Evolutionary conservation across 2,888 invertebrate species (phyloP), one percentile per base, ranked within the genome.

Genomic region (Nomada hirtipes): DNA sequence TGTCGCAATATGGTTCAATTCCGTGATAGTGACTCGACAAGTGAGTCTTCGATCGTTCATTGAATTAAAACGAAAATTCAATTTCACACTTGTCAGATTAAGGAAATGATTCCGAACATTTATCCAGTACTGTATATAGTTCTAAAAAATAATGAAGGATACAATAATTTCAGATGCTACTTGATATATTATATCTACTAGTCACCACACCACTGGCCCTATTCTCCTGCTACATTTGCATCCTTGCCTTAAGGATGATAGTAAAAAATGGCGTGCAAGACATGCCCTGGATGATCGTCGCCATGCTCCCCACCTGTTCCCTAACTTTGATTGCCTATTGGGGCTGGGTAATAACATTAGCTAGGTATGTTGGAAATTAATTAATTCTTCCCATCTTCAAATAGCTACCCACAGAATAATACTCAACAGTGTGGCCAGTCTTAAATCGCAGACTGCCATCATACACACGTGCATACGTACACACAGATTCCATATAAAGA

Each of bases 291-390:
- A 90, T 91, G 85, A 90, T 93, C 60, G 88, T 93, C 15, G 93
- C 93, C 2, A 93, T 93, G 92, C 79, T 93, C 9, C 93, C 93
- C 7, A 93, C 93, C 11, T 93, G 93, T 70, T 91, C 90, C 15
- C 79, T 93, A 11, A 93, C 93, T 11, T 83, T 93, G 23, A 89
- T 93, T 20, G 93, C 93, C 44, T 93, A 93, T 75, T 93, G 93
- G 93, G 92, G 93, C 65, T 93, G 93, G 93, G 85, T 93, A 20
- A 88, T 93, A 61, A 92, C 93, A 29, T 87, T 93, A 70, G 91
- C 91, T 85, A 93, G 93, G 93, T 93, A 88, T 76, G 73, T 29
- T 15, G n/a, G 42, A 50, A 20, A 20, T 20, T 4, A n/a, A 20
- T 20, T n/a, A 47, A 47, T 47, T 47, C 15, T 11, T 47, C 15